Conservation (phyloP, 2,888 invertebrate genomes). For the Coelinius sp. region DNA sequence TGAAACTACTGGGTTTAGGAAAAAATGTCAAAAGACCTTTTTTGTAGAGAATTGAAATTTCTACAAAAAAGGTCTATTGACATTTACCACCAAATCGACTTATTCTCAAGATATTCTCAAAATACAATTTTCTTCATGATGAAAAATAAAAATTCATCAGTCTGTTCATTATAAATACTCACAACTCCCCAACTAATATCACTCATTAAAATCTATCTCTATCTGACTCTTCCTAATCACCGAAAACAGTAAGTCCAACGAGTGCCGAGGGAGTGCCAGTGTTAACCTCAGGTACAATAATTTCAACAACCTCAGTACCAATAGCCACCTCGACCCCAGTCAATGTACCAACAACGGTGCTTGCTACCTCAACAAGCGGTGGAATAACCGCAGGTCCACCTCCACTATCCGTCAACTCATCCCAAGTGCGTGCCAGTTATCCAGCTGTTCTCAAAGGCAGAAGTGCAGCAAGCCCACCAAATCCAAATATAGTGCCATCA, state of each 20-base stretch:
- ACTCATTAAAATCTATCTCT: constrained; percentile 19
- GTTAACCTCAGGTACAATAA: constrained; percentile 67
- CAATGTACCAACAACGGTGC: constrained; percentile 69
- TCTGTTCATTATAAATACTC: neutral
- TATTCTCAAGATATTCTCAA: neutral
- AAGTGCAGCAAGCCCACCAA: constrained; percentile 71
- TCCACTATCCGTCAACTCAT: constrained; percentile 37
- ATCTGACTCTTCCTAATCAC: neutral
- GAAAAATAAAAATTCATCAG: neutral
- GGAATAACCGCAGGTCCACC: constrained; percentile 39
- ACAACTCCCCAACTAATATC: neutral
- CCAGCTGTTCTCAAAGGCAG: constrained; percentile 83
- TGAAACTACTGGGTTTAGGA: neutral
- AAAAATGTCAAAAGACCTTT: neutral
- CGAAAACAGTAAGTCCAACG: constrained; percentile 57
- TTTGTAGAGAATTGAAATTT: neutral
- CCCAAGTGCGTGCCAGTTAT: constrained; percentile 71
- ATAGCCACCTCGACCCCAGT: constrained; percentile 66
- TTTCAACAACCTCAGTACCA: constrained; percentile 66
- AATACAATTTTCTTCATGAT: neutral
- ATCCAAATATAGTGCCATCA: constrained; percentile 74
- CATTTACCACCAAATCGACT: neutral
- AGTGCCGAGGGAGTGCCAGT: constrained; percentile 50
- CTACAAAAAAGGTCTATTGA: neutral
- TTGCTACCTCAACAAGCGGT: constrained; percentile 52